A percentile compares a stretch with the other conserved stretches of the same genome.
phyloP scores from a whole-genome alignment of 2,888 invertebrate genomes.

The Drosophila lutescens region DNA sequence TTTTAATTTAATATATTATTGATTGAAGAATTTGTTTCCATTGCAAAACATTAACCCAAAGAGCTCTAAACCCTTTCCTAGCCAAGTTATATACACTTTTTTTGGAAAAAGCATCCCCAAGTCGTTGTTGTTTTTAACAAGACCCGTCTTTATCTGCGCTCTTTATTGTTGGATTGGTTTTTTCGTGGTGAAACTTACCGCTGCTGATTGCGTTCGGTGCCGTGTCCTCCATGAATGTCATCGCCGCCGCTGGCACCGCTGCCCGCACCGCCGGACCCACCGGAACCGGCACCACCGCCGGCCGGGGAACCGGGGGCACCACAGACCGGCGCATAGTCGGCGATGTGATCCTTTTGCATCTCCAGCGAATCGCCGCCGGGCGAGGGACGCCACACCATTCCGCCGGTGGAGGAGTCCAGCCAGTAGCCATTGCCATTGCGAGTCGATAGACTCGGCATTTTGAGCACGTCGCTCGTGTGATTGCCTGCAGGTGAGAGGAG shows the following conservation, averaged over 20 bases:
- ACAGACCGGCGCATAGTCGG: constrained; percentile 84
- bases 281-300: constrained; percentile 50
- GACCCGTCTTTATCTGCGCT: background rate
- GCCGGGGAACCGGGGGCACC: constrained; percentile 68
- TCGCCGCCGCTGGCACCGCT: constrained; percentile 56
- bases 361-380: constrained; percentile 82
- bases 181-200: constrained; percentile 70
- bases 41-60: background rate
- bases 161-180: constrained; percentile 23
- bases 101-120: constrained; percentile 5
- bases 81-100: background rate
- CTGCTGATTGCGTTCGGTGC: constrained; percentile 79
- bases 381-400: constrained; percentile 84
- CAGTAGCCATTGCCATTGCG: constrained; percentile 84
- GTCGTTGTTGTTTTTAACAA: background rate
- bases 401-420: constrained; percentile 84
- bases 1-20: too few species aligned
- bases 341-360: constrained; percentile 84
- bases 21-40: too few species aligned
- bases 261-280: constrained; percentile 45
- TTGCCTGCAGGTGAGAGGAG: constrained; percentile 76
- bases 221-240: constrained; percentile 73
- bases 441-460: constrained; percentile 84
- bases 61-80: background rate
- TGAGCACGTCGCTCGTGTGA: constrained; percentile 84